phyloP scores from a whole-genome alignment of 2,888 invertebrate species.

The Xestia xanthographa region DNA sequence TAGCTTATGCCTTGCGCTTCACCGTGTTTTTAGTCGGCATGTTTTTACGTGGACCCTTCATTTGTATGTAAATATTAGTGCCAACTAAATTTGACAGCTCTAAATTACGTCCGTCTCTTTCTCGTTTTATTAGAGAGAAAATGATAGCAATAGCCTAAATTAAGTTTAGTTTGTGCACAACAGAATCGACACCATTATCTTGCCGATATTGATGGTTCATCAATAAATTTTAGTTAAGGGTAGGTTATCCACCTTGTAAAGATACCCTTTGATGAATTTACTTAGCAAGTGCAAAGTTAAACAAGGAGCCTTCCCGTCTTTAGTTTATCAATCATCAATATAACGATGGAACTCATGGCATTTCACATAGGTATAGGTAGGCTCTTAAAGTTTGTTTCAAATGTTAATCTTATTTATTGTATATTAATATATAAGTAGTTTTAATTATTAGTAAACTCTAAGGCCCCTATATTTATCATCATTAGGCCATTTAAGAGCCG shows the following conservation, averaged over 20 bases:
- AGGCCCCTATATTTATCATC: constrained; percentile 15
- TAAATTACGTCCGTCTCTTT: too few relatives aligned
- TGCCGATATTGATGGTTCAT: constrained; percentile 24
- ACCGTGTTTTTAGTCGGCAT: too few relatives aligned
- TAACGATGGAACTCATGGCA: background rate
- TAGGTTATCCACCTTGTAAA: constrained; percentile 33
- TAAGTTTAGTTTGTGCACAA: too few relatives aligned
- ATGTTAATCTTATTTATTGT: constrained; percentile 7
- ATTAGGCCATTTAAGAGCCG: background rate
- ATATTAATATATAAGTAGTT: background rate
- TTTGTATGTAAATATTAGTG: too few relatives aligned
- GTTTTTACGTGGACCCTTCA: too few relatives aligned
- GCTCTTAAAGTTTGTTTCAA: background rate
- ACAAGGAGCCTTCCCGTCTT: constrained; percentile 17
- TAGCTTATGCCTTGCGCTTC: too few relatives aligned
- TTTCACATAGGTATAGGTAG: background rate
- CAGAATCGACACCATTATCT: too few relatives aligned
- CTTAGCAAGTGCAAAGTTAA: constrained; percentile 38
- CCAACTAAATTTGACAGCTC: too few relatives aligned
- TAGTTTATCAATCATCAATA: background rate
- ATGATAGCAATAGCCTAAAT: too few relatives aligned
- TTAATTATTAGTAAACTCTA: background rate
- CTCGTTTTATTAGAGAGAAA: too few relatives aligned
- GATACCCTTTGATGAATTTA: constrained; percentile 37
- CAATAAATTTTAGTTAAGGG: constrained; percentile 20